These are phyloP conservation scores for Coelopa pilipes DNA, from an alignment of 2,888 invertebrate species.

Conservation along the genomic window DNA sequence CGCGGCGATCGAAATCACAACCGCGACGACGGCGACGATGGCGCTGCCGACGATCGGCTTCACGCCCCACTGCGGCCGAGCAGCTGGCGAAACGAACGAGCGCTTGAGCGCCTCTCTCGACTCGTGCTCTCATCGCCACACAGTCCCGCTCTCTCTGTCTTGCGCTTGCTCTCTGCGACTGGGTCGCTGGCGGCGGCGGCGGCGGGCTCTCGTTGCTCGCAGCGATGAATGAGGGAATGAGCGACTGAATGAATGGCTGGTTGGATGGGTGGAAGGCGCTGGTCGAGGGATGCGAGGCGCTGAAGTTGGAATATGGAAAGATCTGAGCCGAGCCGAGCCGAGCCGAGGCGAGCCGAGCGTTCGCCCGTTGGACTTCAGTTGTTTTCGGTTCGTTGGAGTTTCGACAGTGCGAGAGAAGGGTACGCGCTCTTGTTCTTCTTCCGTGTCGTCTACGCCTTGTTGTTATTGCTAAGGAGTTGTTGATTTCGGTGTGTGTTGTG, in stretches of 20 bases:
- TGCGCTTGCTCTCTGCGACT: background rate
- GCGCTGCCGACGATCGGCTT: too few relatives aligned
- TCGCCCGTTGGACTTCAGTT: slow-evolving; percentile 30
- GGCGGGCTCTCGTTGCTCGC: background rate
- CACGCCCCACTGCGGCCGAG: too few relatives aligned
- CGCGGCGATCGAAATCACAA: too few relatives aligned
- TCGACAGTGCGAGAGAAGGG: slow-evolving; percentile 14
- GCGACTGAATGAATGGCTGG: too few relatives aligned
- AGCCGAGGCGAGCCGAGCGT: slow-evolving; percentile 21
- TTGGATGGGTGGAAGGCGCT: too few relatives aligned
- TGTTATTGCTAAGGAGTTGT: slow-evolving; percentile 9
- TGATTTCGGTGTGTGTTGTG: background rate
- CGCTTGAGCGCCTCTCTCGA: too few relatives aligned
- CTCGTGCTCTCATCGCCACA: background rate
- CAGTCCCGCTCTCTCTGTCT: background rate
- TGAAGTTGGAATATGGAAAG: too few relatives aligned
- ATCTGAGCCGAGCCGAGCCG: slow-evolving; percentile 7
- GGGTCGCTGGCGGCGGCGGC: too few relatives aligned
- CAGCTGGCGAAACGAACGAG: too few relatives aligned
- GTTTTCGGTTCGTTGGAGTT: slow-evolving; percentile 41
- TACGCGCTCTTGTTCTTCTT: slow-evolving; percentile 12
- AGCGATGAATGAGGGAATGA: background rate
- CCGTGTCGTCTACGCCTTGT: background rate
- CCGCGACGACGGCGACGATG: too few relatives aligned
- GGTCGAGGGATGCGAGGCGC: too few relatives aligned